Evolutionary conservation across 92 coral and sea anemone genomes (phyloP), one percentile per base, ranked within the genome.

Genomic region (Desmophyllum pertusum): DNA sequence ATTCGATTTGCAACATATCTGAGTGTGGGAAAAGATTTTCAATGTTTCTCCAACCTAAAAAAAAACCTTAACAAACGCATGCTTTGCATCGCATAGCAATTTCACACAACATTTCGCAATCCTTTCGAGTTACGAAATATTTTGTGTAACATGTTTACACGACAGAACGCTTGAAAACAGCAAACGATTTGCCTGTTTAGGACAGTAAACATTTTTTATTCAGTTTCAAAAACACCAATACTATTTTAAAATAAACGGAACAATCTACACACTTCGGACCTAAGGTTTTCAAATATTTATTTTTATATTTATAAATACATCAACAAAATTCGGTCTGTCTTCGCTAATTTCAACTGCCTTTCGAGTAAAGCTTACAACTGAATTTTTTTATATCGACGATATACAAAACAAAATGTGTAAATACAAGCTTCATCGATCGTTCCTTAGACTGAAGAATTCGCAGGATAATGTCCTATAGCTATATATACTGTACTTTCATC

Each of bases 311-410:
- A n/a, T n/a, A n/a, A n/a, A n/a, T n/a, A n/a, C n/a, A n/a, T n/a
- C n/a, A n/a, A n/a, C n/a, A n/a, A n/a, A n/a, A n/a, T n/a, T n/a
- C n/a, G n/a, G n/a, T n/a, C n/a, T n/a, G n/a, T 21, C 37, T 67
- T 19, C 51, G 68, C 85, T 52, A 55, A 70, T 25, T 81, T 81
- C 70, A 29, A 53, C 85, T 70, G 38, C 85, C 68, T 81, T 40
- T n/a, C 18, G 51, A 40, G 68, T 23, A n/a, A n/a, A n/a, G n/a
- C n/a, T n/a, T n/a, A 37, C 69, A 59, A 37, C 62, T 38, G 33
- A 14, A 9, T 5, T 55, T 42, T 19, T n/a, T n/a, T n/a, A n/a
- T 23, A 69, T 10, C n/a, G 48, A 42, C 48, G 25, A 10, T 59
- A 29, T 30, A 77, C 66, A 29, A 63, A 55, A 63, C 55, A 59